Base-by-base conservation (phyloP, 2,113 vertebrate species). In the Antennarius striatus region DNA sequence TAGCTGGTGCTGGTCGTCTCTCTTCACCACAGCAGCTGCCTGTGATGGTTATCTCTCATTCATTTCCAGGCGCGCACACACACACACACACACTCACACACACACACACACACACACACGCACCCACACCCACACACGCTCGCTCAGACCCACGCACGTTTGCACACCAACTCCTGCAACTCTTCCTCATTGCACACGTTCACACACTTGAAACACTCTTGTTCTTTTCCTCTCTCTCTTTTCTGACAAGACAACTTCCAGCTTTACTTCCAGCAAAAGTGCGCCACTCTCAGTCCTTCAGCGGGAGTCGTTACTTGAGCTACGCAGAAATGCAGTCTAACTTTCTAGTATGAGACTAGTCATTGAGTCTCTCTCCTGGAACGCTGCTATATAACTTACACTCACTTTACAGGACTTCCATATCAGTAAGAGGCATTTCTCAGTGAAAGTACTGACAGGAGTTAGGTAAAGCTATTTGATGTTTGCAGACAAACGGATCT, bases 11-110 rank as follows among this genome's bases (percentile, higher is more conserved):
- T 77, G 74, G 76, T 66, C 47, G 46, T 90, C 90, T 90, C 82
- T 91, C 90, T 48, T 86, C 90, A 90, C 88, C 75, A 73, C 49
- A 40, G 82, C 90, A 91, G 90, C 90, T 91, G 90, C 75, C 77
- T 88, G 70, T 86, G 85, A 89, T 89, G 83, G 83, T 88, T 89
- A 84, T 90, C 73, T 82, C 86, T 82, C 75, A 80, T 86, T 87
- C 81, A 86, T 75, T 86, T 86, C 80, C 85, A 85, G 71, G 86
- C 66, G 57, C 45, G 45, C 77, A 47, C 83, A 71, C 56, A 55
- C 54, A 50, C 49, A 58, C 49, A 9, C 50, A 30, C 62, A 52
- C 60, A 48, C 63, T 22, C 57, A 48, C 52, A 48, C 61, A 40
- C 69, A 52, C 49, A 49, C 59, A 61, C 68, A 47, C 51, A 39